A percentile compares a stretch with the other conserved stretches of the same genome.
Evolutionary conservation across 2,113 vertebrate genomes (phyloP).

Genomic region (Leptodactylus fuscus): DNA sequence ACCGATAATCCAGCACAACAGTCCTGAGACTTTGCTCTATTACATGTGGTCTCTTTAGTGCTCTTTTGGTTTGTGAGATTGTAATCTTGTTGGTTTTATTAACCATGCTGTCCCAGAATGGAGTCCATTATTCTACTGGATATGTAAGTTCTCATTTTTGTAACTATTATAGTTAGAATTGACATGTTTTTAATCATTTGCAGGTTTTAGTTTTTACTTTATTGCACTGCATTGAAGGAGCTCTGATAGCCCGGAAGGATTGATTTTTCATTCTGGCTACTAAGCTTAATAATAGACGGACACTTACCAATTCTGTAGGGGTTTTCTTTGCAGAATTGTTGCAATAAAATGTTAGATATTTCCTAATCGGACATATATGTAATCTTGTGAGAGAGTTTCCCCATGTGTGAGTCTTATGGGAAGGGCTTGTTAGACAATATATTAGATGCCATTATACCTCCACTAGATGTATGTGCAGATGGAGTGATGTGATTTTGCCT

Average conservation of each 20-base stretch:
- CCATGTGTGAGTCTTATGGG: too few species aligned
- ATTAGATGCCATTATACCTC: background rate
- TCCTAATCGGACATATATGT: too few species aligned
- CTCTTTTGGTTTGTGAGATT: background rate
- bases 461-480: background rate
- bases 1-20: background rate
- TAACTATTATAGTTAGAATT: background rate
- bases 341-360: too few species aligned
- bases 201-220: background rate
- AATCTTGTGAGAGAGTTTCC: too few species aligned
- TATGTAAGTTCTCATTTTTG: slow-evolving; percentile 79
- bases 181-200: background rate
- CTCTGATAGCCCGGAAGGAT: too few species aligned
- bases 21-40: background rate
- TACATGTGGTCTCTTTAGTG: background rate
- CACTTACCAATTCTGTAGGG: too few species aligned
- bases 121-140: slow-evolving; percentile 84
- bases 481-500: slow-evolving; percentile 14
- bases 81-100: slow-evolving; percentile 66
- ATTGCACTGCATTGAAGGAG: too few species aligned
- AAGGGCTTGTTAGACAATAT: too few species aligned
- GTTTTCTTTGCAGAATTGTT: too few species aligned
- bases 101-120: slow-evolving; percentile 79
- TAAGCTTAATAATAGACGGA: too few species aligned
- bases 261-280: too few species aligned